Conservation (phyloP, 2,888 invertebrate species). For the Mylabris sibirica region DNA sequence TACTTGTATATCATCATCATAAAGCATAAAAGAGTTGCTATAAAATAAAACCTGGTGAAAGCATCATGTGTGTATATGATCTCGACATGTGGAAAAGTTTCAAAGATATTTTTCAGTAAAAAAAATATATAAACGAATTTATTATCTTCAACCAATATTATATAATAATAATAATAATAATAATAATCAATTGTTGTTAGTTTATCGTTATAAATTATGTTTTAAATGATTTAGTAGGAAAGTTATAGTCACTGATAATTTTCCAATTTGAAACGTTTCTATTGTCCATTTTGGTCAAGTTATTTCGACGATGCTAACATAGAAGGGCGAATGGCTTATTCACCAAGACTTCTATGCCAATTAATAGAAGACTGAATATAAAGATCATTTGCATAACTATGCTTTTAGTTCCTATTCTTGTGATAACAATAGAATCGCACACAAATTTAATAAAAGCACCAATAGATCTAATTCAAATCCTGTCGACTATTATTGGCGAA, state of each 20-base stretch:
- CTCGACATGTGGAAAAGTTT: conserved; percentile 18
- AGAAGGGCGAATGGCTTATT: conserved; percentile 42
- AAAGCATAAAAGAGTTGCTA: conserved; percentile 29
- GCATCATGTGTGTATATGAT: conserved; percentile 25
- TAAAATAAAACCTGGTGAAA: conserved; percentile 28
- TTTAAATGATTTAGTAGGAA: conserved; percentile 43
- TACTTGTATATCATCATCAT: conserved; percentile 30
- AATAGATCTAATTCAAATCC: conserved; percentile 31
- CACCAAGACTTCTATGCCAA: conserved; percentile 48
- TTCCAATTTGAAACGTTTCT: conserved; percentile 44
- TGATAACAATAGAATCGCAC: conserved; percentile 44
- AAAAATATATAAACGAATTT: no score
- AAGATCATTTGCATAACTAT: conserved; percentile 50
- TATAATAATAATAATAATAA: no score
- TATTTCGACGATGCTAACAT: conserved; percentile 49
- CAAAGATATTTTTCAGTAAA: not conserved
- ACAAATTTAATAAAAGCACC: conserved; percentile 43
- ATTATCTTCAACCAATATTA: no score
- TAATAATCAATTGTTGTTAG: conserved; percentile 16
- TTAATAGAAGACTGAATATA: conserved; percentile 48
- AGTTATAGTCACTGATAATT: conserved; percentile 46
- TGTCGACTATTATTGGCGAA: not conserved
- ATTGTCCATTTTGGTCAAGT: conserved; percentile 52
- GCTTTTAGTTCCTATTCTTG: conserved; percentile 46
- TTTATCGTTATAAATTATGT: conserved; percentile 8